Base-by-base conservation (phyloP, 2,888 invertebrate genomes). In the Patella ulyssiponensis region DNA sequence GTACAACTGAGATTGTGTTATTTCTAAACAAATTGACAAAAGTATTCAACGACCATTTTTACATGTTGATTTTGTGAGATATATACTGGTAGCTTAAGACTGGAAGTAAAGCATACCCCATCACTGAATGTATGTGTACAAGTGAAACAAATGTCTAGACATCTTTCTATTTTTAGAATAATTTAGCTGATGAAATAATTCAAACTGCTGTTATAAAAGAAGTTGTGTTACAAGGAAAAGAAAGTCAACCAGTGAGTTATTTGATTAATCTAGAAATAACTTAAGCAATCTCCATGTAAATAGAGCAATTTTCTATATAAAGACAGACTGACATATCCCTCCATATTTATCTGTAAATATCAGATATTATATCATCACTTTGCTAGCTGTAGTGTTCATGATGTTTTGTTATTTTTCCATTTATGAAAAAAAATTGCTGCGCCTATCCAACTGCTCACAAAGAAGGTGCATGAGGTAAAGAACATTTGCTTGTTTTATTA, bases 131-230 rank as follows among this genome's bases (percentile, higher is more conserved):
- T 44, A 44, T 44, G 44, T 44, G 44, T 44, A 44, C 44, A 9
- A 44, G 44, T 44, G 44, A 44, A 44, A 44, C 9, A 44, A 33
- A 33, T 5, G 33, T 33, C 5, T 5, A 33, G 27, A 44, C 44
- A 44, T 44, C 44, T 44, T 44, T 44, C 44, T 44, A 76, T 56
- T 82, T 82, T 58, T 85, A 90, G 89, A 89, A 88, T 75, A 86
- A 85, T 69, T 76, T 90, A 71, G 88, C 89, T 14, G 88, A 89
- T 84, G 90, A 89, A 79, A 87, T 89, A 20, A 88, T 91, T 44
- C 86, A 90, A 75, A 91, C 91, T 53, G 86, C 88, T 76, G 86
- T 89, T 14, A 84, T 91, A 64, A 85, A 86, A 71, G 89, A 89
- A 82, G 85, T 91, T 44, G 84, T 86, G 5, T 82, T 91, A 33